A percentile compares a stretch with the other conserved stretches of the same genome.
These are phyloP conservation scores for Takifugu rubripes DNA, from an alignment of 2,797 vertebrate genomes.

Conservation along the genomic window DNA sequence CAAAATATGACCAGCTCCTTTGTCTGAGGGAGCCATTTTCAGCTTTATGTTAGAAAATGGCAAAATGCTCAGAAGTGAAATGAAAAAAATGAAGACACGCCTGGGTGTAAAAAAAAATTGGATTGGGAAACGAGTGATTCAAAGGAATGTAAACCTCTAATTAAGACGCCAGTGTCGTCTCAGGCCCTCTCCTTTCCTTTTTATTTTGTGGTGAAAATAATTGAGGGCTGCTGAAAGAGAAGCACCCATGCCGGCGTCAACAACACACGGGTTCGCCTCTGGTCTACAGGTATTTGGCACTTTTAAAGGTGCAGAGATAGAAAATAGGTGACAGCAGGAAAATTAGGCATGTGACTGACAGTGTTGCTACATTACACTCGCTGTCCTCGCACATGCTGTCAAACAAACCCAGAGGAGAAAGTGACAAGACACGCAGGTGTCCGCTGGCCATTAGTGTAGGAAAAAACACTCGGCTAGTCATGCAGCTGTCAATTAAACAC, in stretches of 20 bases:
- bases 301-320: slow-evolving; percentile 19
- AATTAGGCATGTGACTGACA: slow-evolving; percentile 57
- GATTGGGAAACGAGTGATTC: slow-evolving; percentile 10
- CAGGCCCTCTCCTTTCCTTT: slow-evolving; percentile 5
- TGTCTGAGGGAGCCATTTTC: slow-evolving; percentile 12
- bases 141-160: background rate
- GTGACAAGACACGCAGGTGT: slow-evolving; percentile 62
- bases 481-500: slow-evolving; percentile 66
- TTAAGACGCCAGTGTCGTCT: background rate
- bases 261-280: slow-evolving; percentile 21
- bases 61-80: background rate
- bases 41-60: slow-evolving; percentile 2
- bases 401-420: slow-evolving; percentile 51
- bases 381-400: slow-evolving; percentile 29
- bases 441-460: slow-evolving; percentile 61
- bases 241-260: slow-evolving; percentile 17
- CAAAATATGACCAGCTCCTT: slow-evolving; percentile 35
- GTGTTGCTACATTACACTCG: slow-evolving; percentile 43
- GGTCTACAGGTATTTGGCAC: slow-evolving; percentile 47
- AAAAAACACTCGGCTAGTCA: slow-evolving; percentile 40
- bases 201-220: background rate
- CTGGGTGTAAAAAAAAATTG: slow-evolving; percentile 3
- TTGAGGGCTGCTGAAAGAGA: slow-evolving; percentile 6
- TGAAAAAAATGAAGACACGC: slow-evolving; percentile 7
- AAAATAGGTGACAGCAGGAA: slow-evolving; percentile 30